Evolutionary conservation across 2,797 vertebrate species (phyloP), one percentile per base, ranked within the genome.

Genomic region (Esox lucius): DNA sequence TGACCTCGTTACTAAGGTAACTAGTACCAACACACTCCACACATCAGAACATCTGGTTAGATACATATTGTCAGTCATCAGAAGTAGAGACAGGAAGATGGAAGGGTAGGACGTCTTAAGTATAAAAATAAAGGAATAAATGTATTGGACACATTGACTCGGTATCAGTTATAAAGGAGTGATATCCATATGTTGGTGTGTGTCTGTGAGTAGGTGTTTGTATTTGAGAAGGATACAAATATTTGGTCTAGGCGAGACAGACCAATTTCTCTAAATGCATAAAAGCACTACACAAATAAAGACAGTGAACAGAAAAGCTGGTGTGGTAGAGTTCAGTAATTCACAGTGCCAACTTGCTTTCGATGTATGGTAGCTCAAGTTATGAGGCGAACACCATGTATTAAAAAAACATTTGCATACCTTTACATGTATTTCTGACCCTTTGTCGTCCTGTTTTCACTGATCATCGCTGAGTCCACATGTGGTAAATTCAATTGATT

Each of bases 1-100:
- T 42, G 39, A 42, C 39, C 39, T 42, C 9, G 5, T 42, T 42
- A 42, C 2, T 42, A 42, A 42, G 9, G 39, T 39, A 42, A 42
- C 39, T 31, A 42, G 9, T 42, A 42, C 5, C 39, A 42, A 9
- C 39, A 42, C 9, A 6, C 39, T 42, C 9, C 35, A 35, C 35
- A 39, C 3, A 39, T 39, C 5, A 42, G 39, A 42, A 75, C 69
- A 80, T 82, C 80, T 77, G 75, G 79, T 85, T 90, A 83, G 88
- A 79, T 49, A 17, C 83, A 79, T 81, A 84, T 84, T 84, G 77
- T 78, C 72, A 82, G 80, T 87, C 82, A 79, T 87, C 81, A 74
- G 83, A 78, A 73, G 83, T 74, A 83, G 17, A 31, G 31, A 67
- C 53, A 3, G 49, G 35, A 7, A 39, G 35, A 42, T 42, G 9